Base-by-base conservation (phyloP, 1,140 invertebrate genomes). In the Micrasema minimum region DNA sequence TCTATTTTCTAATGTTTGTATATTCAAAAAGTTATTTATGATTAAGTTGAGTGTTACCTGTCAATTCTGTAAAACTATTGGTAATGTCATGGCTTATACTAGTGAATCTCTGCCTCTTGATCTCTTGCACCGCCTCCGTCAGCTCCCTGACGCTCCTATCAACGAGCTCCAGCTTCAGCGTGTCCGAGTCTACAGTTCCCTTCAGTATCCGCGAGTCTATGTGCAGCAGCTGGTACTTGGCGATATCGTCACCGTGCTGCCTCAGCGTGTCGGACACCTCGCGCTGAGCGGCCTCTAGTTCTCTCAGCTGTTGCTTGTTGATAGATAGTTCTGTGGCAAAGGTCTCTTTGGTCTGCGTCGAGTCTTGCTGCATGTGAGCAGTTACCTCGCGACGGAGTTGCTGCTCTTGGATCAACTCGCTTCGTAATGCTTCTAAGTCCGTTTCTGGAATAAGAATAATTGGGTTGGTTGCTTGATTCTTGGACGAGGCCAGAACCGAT, bases 371-470 rank as follows among this genome's bases (percentile, higher is more conserved):
- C n/a, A 75, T 37, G 9, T 16, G 45, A 2, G 55, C 20, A 26
- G 69, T 66, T 9, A 71, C 46, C 43, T 71, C 72, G 41, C 59
- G 62, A 23, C 37, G 53, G 10, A 23, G 12, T 14, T 53, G 37
- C n/a, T 48, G 55, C n/a, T 61, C 65, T 20, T 64, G 23, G 12
- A n/a, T 69, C 43, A 69, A 57, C 4, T 71, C 59, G 23, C 43
- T 71, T 61, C 62, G 71, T 22, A 75, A 23, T n/a, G 57, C 23
- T 35, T 69, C 61, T 35, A 75, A 26, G n/a, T 69, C 66, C 7
- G 43, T 45, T 66, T 71, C 73, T 75, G 41, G 0, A 75, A 74
- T 46, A 50, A 31, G 11, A 59, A 61, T 18, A 20, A 14, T 1
- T 41, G n/a, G 10, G 1, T 41, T 41, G n/a, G 10, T 41, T 41